A percentile compares a stretch with the other conserved stretches of the same genome.
phyloP scores from a whole-genome alignment of 2,888 invertebrate species.

The Diploptera punctata region DNA sequence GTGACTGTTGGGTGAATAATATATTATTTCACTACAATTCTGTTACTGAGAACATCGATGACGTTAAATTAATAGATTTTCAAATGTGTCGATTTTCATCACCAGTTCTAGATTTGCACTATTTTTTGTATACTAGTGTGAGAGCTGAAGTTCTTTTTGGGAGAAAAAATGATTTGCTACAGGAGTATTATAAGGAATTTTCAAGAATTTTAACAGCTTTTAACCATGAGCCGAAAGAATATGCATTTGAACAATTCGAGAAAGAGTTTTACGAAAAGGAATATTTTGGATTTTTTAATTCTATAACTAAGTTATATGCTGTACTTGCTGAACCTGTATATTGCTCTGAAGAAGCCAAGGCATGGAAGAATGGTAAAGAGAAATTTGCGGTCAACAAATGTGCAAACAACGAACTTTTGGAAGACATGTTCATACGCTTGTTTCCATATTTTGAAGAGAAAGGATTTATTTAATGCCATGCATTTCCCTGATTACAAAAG shows the following conservation, averaged over 20 bases:
- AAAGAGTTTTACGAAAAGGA: slow-evolving; percentile 5
- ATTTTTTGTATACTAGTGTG: slow-evolving; percentile 37
- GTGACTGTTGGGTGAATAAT: slow-evolving; percentile 30
- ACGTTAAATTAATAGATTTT: slow-evolving; percentile 38
- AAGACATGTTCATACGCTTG: neutral
- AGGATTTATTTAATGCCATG: neutral
- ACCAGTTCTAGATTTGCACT: slow-evolving; percentile 38
- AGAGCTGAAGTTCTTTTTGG: neutral
- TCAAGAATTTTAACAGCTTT: neutral
- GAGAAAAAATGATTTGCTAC: neutral
- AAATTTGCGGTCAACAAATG: too few species aligned
- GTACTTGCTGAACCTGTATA: neutral
- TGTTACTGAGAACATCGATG: neutral
- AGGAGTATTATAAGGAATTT: slow-evolving; percentile 12
- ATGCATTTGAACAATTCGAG: neutral
- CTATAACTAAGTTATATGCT: neutral
- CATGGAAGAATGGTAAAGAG: too few species aligned
- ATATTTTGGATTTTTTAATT: neutral
- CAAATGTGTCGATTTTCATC: slow-evolving; percentile 35
- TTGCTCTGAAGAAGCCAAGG: neutral
- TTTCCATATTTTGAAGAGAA: neutral
- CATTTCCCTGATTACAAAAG: too few species aligned
- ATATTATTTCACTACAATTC: slow-evolving; percentile 18
- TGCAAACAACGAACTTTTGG: neutral
- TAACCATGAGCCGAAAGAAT: neutral